Evolutionary conservation across 92 coral and sea anemone genomes (phyloP).

Genomic region (Porites divaricata): DNA sequence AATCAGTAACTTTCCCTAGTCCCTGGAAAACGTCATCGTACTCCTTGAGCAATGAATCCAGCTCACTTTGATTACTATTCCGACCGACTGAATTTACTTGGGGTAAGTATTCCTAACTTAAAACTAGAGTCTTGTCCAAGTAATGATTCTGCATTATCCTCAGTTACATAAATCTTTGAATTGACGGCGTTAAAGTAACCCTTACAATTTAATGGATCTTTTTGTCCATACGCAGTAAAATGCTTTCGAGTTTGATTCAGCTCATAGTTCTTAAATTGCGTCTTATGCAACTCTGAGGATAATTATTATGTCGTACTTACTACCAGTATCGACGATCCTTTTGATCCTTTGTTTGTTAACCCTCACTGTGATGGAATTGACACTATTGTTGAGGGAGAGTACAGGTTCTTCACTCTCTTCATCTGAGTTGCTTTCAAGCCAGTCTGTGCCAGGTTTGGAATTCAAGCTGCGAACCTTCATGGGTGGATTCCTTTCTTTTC

Average conservation of each 20-base stretch:
- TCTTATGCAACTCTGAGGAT: background rate
- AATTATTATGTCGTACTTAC: background rate
- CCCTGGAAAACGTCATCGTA: no score
- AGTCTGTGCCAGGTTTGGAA: no score
- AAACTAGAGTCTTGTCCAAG: slow-evolving; percentile 49
- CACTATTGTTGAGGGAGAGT: slow-evolving; percentile 17
- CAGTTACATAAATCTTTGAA: slow-evolving; percentile 34
- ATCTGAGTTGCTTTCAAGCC: slow-evolving; percentile 2
- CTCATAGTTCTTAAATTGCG: slow-evolving; percentile 26
- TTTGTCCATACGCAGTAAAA: slow-evolving; percentile 63
- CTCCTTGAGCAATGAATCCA: no score
- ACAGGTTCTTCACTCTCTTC: slow-evolving; percentile 22
- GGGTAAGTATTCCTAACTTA: background rate
- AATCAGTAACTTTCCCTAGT: slow-evolving; percentile 36
- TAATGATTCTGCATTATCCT: slow-evolving; percentile 45
- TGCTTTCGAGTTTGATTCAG: slow-evolving; percentile 40
- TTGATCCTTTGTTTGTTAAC: slow-evolving; percentile 24
- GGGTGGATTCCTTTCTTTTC: background rate
- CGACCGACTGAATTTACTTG: background rate
- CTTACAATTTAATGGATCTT: no score
- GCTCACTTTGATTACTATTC: background rate
- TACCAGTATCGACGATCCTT: background rate
- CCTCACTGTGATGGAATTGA: slow-evolving; percentile 10
- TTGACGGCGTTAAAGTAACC: slow-evolving; percentile 8
- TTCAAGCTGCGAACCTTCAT: background rate